Conservation (phyloP, 1,140 invertebrate species). For the Neodiprion pinetum region DNA sequence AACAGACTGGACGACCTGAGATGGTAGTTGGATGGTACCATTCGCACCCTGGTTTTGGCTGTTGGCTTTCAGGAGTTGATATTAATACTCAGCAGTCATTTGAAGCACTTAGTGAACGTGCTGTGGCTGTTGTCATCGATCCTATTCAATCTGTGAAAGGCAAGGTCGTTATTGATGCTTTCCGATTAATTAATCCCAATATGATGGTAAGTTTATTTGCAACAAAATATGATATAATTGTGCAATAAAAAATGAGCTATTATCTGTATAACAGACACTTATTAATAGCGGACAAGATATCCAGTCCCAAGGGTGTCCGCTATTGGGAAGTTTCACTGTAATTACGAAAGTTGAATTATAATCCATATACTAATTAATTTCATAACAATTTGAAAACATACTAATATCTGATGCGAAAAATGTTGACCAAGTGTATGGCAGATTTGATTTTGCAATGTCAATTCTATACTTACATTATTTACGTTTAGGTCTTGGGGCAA, state of each 20-base stretch:
- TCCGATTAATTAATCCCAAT: conserved; percentile 97
- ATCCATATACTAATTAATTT: background rate
- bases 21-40: conserved; percentile 99
- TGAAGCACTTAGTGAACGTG: conserved; percentile 96
- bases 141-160: conserved; percentile 99
- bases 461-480: conserved; percentile 83
- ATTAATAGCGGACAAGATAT: too few relatives aligned
- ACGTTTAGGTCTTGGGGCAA: conserved; percentile 81
- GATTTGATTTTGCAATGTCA: conserved; percentile 91
- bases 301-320: too few relatives aligned
- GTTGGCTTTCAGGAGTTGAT: conserved; percentile 99
- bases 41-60: conserved; percentile 99
- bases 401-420: background rate
- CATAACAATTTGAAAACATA: background rate
- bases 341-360: background rate
- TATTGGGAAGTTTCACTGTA: too few relatives aligned
- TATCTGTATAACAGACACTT: too few relatives aligned
- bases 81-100: conserved; percentile 99
- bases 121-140: conserved; percentile 99
- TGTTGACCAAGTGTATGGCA: too few relatives aligned
- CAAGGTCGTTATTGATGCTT: conserved; percentile 95
- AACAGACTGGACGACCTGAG: conserved; percentile 98
- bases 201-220: conserved; percentile 78
- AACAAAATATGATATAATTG: background rate
- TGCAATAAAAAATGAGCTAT: too few relatives aligned